phyloP scores from a whole-genome alignment of 2,888 invertebrate genomes.

The Coleophora flavipennella region DNA sequence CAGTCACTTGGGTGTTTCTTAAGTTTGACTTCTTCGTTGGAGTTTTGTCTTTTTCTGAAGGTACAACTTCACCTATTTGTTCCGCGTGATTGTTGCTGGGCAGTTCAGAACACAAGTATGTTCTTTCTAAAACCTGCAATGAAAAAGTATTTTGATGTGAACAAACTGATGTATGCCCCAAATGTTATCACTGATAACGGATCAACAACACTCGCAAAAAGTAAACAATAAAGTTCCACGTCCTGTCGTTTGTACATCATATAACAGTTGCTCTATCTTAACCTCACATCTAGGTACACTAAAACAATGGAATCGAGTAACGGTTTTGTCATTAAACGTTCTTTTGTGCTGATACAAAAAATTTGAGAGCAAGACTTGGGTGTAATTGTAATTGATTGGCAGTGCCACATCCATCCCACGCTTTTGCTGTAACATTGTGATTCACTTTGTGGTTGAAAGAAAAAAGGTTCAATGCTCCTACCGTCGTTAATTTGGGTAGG shows the following conservation, averaged over 20 bases:
- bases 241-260: background rate
- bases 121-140: slow-evolving; percentile 57
- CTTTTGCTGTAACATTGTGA: slow-evolving; percentile 31
- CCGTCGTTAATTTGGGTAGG: slow-evolving; percentile 7
- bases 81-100: slow-evolving; percentile 38
- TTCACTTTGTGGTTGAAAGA: slow-evolving; percentile 27
- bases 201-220: background rate
- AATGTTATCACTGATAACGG: background rate
- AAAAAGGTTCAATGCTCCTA: slow-evolving; percentile 17
- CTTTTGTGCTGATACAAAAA: slow-evolving; percentile 6
- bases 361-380: slow-evolving; percentile 22
- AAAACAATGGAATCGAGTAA: slow-evolving; percentile 4
- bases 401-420: slow-evolving; percentile 46
- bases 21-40: slow-evolving; percentile 28
- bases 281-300: background rate
- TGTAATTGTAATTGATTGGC: slow-evolving; percentile 27
- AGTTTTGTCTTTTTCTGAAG: too few species aligned
- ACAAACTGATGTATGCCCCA: slow-evolving; percentile 14
- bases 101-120: slow-evolving; percentile 50
- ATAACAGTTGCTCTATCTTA: background rate
- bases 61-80: slow-evolving; percentile 33
- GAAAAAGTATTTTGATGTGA: slow-evolving; percentile 21
- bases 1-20: slow-evolving; percentile 51
- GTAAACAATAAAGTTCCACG: background rate
- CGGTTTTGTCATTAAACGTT: slow-evolving; percentile 2